Evolutionary conservation across 2,888 invertebrate species (phyloP).

Genomic region (Himalopsyche japonica): DNA sequence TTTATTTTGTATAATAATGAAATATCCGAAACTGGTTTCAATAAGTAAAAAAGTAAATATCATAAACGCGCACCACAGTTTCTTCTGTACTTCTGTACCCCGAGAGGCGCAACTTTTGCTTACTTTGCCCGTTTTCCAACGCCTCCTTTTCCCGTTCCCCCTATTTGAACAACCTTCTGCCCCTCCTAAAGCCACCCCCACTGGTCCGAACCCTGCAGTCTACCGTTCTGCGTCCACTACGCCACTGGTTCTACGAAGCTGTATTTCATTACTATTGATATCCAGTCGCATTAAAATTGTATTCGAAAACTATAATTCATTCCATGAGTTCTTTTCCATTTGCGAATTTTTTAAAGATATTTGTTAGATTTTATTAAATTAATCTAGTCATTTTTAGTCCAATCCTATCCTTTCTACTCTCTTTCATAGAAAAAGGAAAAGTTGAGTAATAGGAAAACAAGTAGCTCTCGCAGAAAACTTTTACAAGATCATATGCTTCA

Average conservation of each 20-base stretch:
- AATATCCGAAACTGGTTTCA: neutral
- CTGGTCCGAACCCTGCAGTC: conserved; percentile 14
- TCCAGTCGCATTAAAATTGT: neutral
- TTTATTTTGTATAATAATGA: too few species aligned
- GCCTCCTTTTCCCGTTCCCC: conserved; percentile 14
- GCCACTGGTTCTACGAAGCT: neutral
- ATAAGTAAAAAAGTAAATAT: neutral
- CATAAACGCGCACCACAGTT: neutral
- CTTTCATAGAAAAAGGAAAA: too few species aligned
- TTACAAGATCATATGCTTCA: too few species aligned
- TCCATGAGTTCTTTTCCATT: too few species aligned
- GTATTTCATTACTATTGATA: neutral
- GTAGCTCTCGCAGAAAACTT: too few species aligned
- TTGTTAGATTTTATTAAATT: too few species aligned
- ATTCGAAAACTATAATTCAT: too few species aligned
- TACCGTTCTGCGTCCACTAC: conserved; percentile 9
- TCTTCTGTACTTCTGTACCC: neutral
- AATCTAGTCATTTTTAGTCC: too few species aligned
- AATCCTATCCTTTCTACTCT: too few species aligned
- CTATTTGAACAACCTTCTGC: neutral
- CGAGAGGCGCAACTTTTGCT: conserved; percentile 39
- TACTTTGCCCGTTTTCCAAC: conserved; percentile 41
- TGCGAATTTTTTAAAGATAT: too few species aligned
- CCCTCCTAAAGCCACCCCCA: neutral
- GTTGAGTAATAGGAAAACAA: too few species aligned